A percentile compares a stretch with the other conserved stretches of the same genome.
Conservation (phyloP, 2,113 vertebrate species). For the Gymnarchus niloticus region DNA sequence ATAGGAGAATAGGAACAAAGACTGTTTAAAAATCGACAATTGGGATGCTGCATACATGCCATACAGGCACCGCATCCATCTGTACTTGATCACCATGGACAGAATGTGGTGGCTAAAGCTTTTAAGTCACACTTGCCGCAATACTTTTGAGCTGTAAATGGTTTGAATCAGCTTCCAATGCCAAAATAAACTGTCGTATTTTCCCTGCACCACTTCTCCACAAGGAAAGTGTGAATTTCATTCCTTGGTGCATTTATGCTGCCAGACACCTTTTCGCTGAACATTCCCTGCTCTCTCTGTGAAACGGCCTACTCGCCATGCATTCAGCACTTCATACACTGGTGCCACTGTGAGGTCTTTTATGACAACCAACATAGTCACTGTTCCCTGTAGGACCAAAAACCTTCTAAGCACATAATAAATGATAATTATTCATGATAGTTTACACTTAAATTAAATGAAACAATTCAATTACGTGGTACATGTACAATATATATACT, state of each 20-base stretch:
- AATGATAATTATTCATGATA: no score
- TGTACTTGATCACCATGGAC: background rate
- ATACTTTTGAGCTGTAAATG: background rate
- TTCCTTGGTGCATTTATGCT: background rate
- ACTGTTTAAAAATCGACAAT: background rate
- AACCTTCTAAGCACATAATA: background rate
- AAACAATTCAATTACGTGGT: no score
- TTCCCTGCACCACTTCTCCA: background rate
- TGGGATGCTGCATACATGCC: background rate
- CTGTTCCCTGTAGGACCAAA: background rate
- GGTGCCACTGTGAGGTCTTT: background rate
- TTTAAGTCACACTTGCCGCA: background rate
- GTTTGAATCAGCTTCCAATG: background rate
- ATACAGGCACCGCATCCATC: background rate
- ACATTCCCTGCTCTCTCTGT: background rate
- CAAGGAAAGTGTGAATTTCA: constrained; percentile 20
- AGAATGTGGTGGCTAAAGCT: background rate
- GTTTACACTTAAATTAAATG: no score
- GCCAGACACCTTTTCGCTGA: background rate
- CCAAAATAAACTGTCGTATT: background rate
- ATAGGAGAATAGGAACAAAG: background rate
- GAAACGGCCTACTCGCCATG: background rate
- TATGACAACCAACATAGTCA: background rate
- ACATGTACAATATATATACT: no score
- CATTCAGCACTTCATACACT: background rate